These are phyloP conservation scores for Dryocosmus kuriphilus DNA, from an alignment of 2,888 invertebrate genomes.

Conservation along the genomic window DNA sequence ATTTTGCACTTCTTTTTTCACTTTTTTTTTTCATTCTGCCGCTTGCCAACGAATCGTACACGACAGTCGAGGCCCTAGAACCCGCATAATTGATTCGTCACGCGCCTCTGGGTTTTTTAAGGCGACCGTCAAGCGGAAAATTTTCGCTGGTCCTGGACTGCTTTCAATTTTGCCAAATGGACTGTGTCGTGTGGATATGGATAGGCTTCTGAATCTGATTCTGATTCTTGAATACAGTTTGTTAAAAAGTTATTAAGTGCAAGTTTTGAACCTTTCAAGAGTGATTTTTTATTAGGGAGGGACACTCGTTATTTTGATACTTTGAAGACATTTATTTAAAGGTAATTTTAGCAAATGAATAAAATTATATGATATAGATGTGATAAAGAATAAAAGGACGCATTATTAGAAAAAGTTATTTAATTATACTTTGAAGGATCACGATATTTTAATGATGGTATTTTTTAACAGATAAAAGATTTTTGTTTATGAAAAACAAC, in stretches of 20 bases:
- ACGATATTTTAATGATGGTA: too few species aligned
- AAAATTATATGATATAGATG: too few species aligned
- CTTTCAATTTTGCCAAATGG: conserved; percentile 9
- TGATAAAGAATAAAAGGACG: too few species aligned
- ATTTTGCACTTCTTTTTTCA: conserved; percentile 29
- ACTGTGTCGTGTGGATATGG: not conserved
- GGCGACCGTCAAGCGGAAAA: conserved; percentile 6
- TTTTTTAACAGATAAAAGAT: too few species aligned
- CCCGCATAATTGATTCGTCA: conserved; percentile 56
- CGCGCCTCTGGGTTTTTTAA: conserved; percentile 43
- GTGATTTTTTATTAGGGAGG: too few species aligned
- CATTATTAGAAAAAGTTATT: too few species aligned
- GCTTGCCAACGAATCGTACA: conserved; percentile 22
- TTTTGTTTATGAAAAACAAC: too few species aligned
- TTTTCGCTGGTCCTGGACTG: not conserved
- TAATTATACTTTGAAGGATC: too few species aligned
- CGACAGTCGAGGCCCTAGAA: conserved; percentile 41
- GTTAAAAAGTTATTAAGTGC: not conserved
- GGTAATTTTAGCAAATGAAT: too few species aligned
- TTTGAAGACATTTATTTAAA: too few species aligned
- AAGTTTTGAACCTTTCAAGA: not conserved
- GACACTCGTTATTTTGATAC: too few species aligned
- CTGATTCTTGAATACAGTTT: not conserved
- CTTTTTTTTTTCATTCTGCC: conserved; percentile 34
- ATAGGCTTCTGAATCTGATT: not conserved